Base-by-base conservation (phyloP, 2,888 invertebrate species). In the Drosophila anomelani region DNA sequence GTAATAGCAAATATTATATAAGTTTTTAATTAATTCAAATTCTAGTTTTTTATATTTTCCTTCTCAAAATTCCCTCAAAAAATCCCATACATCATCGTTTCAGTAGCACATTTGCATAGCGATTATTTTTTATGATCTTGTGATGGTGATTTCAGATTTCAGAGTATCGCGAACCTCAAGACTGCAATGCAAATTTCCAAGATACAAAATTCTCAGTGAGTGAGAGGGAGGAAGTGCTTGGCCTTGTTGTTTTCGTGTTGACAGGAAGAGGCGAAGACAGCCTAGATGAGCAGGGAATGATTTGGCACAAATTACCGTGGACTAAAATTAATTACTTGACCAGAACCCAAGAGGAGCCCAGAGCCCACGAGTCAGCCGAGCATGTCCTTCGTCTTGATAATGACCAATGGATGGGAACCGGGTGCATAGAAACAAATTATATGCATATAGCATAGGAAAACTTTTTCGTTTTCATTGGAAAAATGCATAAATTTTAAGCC, bases 221-320 rank as follows among this genome's bases (percentile, higher is more conserved):
- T 9, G 3, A 0, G 82, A 80, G 49, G 82, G 83, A 83, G 88
- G 88, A 84, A 84, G 86, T 88, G 70, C 70, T 17, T 13, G 15
- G 34, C 20, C 51, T 15, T 9, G 0, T 8, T 15, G 32, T 46
- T 70, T 17, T 43, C 23, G 29, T 49, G 64, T 74, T 68, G 57
- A 74, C 87, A 88, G 87, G 83, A 84, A 88, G 81, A 70, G 58
- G 68, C 69, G 58, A 60, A 76, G 79, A 83, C 78, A 82, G 71
- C 20, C 75, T 20, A 67, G 66, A 66, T 72, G 72, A 44, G 46
- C 75, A 66, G 32, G 60, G 71, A 67, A 72, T 64, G 74, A 63
- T 59, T 71, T 63, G 63, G 75, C 75, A 76, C 53, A 63, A 75
- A 75, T 62, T 63, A 68, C 46, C 44, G 23, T 47, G 53, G 41